Conservation (phyloP, 2,888 invertebrate genomes). For the Meganola albula region DNA sequence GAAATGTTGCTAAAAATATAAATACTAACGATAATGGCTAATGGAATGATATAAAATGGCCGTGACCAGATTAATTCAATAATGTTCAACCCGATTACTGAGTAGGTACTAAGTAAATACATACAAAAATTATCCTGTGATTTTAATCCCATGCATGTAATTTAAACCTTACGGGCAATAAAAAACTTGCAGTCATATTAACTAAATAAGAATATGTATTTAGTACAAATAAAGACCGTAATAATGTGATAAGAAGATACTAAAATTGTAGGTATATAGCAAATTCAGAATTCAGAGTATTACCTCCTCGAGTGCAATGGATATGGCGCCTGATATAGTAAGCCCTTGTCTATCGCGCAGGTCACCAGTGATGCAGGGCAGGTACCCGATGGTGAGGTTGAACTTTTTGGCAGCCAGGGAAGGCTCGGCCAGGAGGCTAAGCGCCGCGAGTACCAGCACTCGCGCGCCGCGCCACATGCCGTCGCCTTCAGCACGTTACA, state of each 20-base stretch:
- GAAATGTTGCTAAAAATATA: conserved; percentile 30
- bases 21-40: conserved; percentile 22
- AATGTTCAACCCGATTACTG: too few species aligned
- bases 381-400: conserved; percentile 88
- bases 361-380: conserved; percentile 88
- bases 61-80: conserved; percentile 24
- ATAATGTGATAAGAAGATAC: conserved; percentile 7
- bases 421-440: conserved; percentile 75
- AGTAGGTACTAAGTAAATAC: too few species aligned
- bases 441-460: conserved; percentile 81
- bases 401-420: conserved; percentile 65
- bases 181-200: too few species aligned
- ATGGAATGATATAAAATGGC: conserved; percentile 25
- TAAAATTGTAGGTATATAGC: too few species aligned
- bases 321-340: conserved; percentile 92
- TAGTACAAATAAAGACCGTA: too few species aligned
- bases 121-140: too few species aligned
- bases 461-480: conserved; percentile 82
- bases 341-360: conserved; percentile 89
- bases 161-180: too few species aligned
- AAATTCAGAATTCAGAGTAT: too few species aligned
- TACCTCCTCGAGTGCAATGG: conserved; percentile 92
- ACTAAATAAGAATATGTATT: too few species aligned
- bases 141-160: too few species aligned
- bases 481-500: conserved; percentile 68